These are phyloP conservation scores for Motacilla tschutschensis DNA, from an alignment of 2,113 vertebrate genomes.

Conservation along the genomic window DNA sequence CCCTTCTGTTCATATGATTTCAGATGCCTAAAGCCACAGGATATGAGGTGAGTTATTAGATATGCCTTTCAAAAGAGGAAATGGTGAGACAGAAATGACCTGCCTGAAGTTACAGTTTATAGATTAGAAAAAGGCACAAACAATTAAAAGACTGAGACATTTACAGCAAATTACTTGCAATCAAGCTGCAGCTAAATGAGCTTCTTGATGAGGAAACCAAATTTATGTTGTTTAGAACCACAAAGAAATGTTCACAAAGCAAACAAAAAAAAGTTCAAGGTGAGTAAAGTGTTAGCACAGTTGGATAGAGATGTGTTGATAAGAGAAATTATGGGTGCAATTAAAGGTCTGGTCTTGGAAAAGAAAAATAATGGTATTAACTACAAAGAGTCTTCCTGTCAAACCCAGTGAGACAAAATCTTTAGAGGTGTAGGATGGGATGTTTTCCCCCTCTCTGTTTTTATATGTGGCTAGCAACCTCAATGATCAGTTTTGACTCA, in stretches of 20 bases:
- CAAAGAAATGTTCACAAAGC: slow-evolving; percentile 55
- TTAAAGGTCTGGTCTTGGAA: slow-evolving; percentile 11
- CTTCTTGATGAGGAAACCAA: slow-evolving; percentile 76
- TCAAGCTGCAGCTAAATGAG: slow-evolving; percentile 78
- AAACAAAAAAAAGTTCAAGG: slow-evolving; percentile 65
- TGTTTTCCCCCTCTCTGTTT: background rate
- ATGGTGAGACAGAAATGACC: slow-evolving; percentile 68
- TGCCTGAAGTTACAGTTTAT: slow-evolving; percentile 80
- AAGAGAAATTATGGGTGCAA: slow-evolving; percentile 32
- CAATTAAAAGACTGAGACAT: slow-evolving; percentile 75
- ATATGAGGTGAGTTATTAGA: slow-evolving; percentile 70
- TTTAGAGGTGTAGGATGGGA: background rate
- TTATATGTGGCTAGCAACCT: background rate
- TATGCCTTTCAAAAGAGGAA: slow-evolving; percentile 64
- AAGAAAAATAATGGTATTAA: background rate
- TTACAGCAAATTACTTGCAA: slow-evolving; percentile 81
- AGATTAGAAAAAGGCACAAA: slow-evolving; percentile 73
- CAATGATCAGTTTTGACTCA: background rate
- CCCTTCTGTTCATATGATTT: slow-evolving; percentile 62
- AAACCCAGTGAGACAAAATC: background rate
- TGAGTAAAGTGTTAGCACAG: slow-evolving; percentile 63
- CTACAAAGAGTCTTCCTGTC: background rate
- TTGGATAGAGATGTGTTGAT: slow-evolving; percentile 53
- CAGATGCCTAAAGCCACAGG: slow-evolving; percentile 58
- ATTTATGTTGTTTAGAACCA: slow-evolving; percentile 74